A percentile compares a stretch with the other conserved stretches of the same genome.
Conservation (phyloP, 2,888 invertebrate genomes). For the Norana najaformis region DNA sequence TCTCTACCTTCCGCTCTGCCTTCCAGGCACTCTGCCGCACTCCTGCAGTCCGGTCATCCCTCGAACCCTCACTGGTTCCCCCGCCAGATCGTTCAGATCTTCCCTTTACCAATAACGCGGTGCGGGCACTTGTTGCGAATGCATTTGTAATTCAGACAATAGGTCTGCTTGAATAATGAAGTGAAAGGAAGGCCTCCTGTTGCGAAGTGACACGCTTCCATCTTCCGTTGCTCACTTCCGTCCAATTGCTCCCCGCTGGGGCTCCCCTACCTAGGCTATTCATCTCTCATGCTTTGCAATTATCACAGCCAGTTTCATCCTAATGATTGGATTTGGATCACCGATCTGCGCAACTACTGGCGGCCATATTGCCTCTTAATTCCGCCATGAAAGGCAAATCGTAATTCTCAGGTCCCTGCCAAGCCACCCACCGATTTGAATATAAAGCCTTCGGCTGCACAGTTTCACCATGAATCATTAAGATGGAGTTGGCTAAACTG, state of each 20-base stretch:
- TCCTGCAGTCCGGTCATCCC: no score
- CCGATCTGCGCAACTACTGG: not conserved
- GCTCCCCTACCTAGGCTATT: not conserved
- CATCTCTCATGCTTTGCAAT: not conserved
- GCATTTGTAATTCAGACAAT: not conserved
- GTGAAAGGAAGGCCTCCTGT: not conserved
- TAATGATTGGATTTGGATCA: not conserved
- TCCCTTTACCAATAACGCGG: not conserved
- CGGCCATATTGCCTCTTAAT: not conserved
- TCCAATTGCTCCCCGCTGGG: not conserved
- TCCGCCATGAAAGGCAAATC: not conserved
- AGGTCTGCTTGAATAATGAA: not conserved
- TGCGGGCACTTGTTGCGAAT: not conserved
- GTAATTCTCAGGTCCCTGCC: not conserved
- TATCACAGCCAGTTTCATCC: slow-evolving; percentile 13
- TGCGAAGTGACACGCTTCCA: not conserved
- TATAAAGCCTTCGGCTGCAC: not conserved
- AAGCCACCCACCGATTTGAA: not conserved
- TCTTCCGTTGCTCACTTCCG: not conserved
- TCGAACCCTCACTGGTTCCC: not conserved
- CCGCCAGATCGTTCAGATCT: not conserved
- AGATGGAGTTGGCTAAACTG: not conserved
- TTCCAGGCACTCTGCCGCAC: not conserved
- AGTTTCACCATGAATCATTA: not conserved
- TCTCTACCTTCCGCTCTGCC: no score